phyloP scores from a whole-genome alignment of 2,113 vertebrate species.

The Synodontis membranacea region DNA sequence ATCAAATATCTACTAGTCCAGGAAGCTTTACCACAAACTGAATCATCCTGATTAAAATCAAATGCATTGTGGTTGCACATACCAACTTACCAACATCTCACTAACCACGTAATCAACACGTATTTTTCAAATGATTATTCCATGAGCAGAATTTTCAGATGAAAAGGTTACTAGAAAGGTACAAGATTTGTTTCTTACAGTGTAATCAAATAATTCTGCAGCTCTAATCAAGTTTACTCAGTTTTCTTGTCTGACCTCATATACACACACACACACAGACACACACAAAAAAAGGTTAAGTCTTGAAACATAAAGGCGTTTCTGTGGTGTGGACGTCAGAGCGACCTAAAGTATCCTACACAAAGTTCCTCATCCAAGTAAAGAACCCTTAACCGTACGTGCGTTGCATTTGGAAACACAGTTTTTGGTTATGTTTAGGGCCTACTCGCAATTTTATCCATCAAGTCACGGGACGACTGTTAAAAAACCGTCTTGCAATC shows the following conservation, averaged over 20 bases:
- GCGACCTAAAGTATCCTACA: background rate
- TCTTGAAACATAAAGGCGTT: background rate
- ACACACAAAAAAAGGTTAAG: background rate
- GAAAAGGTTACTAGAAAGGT: no score
- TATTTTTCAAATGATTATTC: background rate
- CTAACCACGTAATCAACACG: background rate
- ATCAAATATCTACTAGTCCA: background rate
- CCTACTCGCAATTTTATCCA: background rate
- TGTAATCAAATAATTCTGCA: background rate
- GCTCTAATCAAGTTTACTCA: background rate
- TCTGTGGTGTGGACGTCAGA: background rate
- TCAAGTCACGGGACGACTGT: background rate
- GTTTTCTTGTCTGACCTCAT: background rate
- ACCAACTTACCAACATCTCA: background rate
- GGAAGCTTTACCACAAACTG: constrained; percentile 10
- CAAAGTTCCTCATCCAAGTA: background rate
- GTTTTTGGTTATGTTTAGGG: background rate
- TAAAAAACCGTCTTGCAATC: background rate
- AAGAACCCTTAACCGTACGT: background rate
- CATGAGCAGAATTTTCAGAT: background rate
- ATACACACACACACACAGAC: background rate
- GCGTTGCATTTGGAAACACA: background rate
- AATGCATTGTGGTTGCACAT: background rate
- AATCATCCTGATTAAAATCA: constrained; percentile 25
- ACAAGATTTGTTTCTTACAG: background rate